Evolutionary conservation across 2,888 invertebrate species (phyloP).

Genomic region (Rhogogaster chlorosoma): DNA sequence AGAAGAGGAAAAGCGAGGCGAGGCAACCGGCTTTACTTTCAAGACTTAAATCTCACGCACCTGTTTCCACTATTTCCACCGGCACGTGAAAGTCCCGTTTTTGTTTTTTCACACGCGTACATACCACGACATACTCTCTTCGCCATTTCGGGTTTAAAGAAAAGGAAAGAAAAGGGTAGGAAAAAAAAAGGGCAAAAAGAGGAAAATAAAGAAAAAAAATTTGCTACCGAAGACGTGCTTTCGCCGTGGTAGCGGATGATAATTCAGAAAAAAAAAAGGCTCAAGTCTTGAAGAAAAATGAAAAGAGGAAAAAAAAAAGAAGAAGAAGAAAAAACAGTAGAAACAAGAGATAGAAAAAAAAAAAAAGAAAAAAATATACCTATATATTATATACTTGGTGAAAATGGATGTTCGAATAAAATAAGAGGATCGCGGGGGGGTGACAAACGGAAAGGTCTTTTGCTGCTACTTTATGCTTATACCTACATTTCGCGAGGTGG

Average conservation of each 20-base stretch:
- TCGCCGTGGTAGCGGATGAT: not conserved
- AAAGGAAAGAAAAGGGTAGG: not conserved
- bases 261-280: not conserved
- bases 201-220: not conserved
- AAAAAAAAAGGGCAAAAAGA: not conserved
- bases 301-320: not conserved
- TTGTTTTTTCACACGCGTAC: not conserved
- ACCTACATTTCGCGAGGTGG: not conserved
- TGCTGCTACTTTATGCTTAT: not conserved
- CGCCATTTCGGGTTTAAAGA: not conserved
- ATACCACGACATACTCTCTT: not conserved
- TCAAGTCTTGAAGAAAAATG: not conserved
- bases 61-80: not conserved
- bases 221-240: not conserved
- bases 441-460: slow-evolving; percentile 18
- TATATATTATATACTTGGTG: not conserved
- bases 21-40: not conserved
- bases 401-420: slow-evolving; percentile 2
- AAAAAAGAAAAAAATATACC: not conserved
- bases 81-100: not conserved
- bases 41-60: not conserved
- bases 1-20: not conserved
- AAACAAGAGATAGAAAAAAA: too few species aligned
- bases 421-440: not conserved
- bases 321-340: not conserved